Evolutionary conservation across 2,888 invertebrate species (phyloP), one percentile per base, ranked within the genome.

Genomic region (Crioceris asparagi): DNA sequence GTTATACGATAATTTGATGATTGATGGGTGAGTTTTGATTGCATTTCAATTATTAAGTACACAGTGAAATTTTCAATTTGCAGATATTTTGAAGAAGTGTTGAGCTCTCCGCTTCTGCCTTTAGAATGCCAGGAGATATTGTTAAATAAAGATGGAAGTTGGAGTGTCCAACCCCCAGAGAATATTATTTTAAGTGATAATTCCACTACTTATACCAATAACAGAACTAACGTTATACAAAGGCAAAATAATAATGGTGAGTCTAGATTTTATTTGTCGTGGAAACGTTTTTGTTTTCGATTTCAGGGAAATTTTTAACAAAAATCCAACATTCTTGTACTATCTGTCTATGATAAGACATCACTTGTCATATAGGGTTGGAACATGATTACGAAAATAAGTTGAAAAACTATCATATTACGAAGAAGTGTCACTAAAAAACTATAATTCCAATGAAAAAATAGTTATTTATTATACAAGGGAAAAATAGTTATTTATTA

Each of bases 1-100:
- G 29, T 72, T 87, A 1, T 98, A 91, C 59, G 87, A 91, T 57
- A 83, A 83, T 56, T 72, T 98, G 3, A 84, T 90, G 8, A 91
- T 98, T 46, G 97, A 98, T 60, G 92, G 93, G 85, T 91, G 59
- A 66, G 70, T 44, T 34, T 7, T 21, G n/a, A 15, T 26, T 11
- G 4, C 11, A 23, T 29, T 29, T 30, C 10, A 25, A 32, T 40
- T n/a, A 10, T 6, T 7, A 7, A 10, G 21, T 10, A 7, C 10
- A 7, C 6, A 10, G 21, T 21, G 21, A 21, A 7, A 7, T 10
- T n/a, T n/a, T n/a, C n/a, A n/a, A n/a, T n/a, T n/a, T 57, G n/a
- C 45, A 80, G 81, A 32, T 87, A 87, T 61, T 87, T 87, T 63
- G 83, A 83, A 70, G 86, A 87, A 57, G 86, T 87, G 27, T 61